Percentiles rank a stretch among this genome's conserved stretches.
These are phyloP conservation scores for Terrapene triunguis DNA, from an alignment of 2,113 vertebrate genomes.

Conservation along the genomic window DNA sequence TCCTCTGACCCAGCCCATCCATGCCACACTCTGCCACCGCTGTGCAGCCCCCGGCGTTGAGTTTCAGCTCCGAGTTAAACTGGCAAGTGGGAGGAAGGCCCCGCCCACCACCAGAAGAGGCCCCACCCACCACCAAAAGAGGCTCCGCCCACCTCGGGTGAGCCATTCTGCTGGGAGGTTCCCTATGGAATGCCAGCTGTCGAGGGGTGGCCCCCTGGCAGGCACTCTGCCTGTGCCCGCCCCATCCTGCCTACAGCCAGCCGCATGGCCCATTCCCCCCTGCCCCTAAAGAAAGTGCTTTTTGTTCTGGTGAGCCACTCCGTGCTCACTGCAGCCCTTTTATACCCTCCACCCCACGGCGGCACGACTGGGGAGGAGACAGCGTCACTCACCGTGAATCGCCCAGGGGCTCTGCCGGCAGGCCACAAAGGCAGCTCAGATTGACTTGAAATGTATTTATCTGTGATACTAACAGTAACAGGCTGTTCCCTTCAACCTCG, in stretches of 20 bases:
- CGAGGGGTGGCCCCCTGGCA: background rate
- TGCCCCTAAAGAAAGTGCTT: slow-evolving; percentile 19
- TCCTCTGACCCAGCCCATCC: background rate
- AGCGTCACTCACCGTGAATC: slow-evolving; percentile 39
- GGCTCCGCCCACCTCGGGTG: background rate
- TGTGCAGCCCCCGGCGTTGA: background rate
- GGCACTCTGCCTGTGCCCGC: fast-evolving
- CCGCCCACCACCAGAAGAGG: background rate
- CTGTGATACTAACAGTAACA: background rate
- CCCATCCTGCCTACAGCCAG: background rate
- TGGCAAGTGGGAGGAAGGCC: background rate
- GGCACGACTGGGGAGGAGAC: background rate
- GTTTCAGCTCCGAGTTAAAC: background rate
- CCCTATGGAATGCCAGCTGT: background rate
- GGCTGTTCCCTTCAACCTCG: background rate
- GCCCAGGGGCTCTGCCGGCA: background rate
- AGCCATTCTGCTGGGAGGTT: background rate
- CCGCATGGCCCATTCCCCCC: background rate
- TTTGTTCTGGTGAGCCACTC: slow-evolving; percentile 5
- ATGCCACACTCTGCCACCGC: too few relatives aligned
- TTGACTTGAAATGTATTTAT: background rate
- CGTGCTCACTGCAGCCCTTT: background rate
- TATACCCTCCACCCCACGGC: background rate
- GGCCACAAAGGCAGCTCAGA: background rate
- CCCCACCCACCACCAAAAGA: background rate